Evolutionary conservation across 2,888 invertebrate genomes (phyloP).

Genomic region (Torymus texanus): DNA sequence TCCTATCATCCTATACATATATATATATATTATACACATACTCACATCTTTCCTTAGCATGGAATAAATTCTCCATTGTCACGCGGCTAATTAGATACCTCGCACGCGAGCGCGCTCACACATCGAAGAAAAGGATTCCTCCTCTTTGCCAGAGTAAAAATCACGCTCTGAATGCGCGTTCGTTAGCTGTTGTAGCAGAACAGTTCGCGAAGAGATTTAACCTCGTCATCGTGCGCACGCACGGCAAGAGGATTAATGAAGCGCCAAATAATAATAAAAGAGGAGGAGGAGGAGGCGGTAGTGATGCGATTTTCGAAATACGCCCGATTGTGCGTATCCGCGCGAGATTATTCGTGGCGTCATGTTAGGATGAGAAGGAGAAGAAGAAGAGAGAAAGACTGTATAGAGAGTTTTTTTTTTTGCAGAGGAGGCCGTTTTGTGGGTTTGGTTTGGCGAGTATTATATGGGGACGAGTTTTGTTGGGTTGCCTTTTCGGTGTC

Average conservation of each 20-base stretch:
- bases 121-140: background rate
- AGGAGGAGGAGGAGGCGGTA: slow-evolving; percentile 1
- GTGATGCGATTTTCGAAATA: slow-evolving; percentile 33
- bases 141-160: background rate
- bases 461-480: too few relatives aligned
- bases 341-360: too few relatives aligned
- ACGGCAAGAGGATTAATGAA: slow-evolving; percentile 46
- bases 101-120: background rate
- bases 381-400: background rate
- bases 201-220: slow-evolving; percentile 33
- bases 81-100: slow-evolving; percentile 33
- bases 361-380: too few relatives aligned
- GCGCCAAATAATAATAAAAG: slow-evolving; percentile 42
- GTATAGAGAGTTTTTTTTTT: too few relatives aligned
- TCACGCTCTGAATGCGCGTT: slow-evolving; percentile 37
- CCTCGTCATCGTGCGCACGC: slow-evolving; percentile 1
- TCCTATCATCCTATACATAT: too few relatives aligned
- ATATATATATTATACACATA: too few relatives aligned
- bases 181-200: slow-evolving; percentile 36
- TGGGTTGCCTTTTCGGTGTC: too few relatives aligned
- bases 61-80: slow-evolving; percentile 41
- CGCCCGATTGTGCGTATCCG: background rate
- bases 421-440: too few relatives aligned
- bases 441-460: too few relatives aligned
- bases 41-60: background rate